Percentiles rank a stretch among this genome's conserved stretches.
Conservation (phyloP, 2,113 vertebrate species). For the Oreochromis spilurus region DNA sequence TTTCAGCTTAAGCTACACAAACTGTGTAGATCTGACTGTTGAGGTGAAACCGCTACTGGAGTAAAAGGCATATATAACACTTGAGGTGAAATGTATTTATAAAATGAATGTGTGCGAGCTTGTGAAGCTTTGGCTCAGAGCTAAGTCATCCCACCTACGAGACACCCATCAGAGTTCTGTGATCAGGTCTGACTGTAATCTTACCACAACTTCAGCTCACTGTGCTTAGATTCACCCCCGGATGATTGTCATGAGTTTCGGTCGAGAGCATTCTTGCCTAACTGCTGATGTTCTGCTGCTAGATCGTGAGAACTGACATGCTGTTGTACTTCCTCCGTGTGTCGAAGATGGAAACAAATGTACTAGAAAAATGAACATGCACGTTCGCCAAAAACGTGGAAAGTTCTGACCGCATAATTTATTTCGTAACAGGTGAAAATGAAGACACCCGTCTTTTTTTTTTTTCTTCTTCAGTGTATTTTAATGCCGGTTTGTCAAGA, state of each 20-base stretch:
- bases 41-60: slow-evolving; percentile 15
- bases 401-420: neutral
- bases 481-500: neutral
- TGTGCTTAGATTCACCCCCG: neutral
- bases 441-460: neutral
- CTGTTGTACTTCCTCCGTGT: neutral
- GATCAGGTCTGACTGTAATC: slow-evolving; percentile 36
- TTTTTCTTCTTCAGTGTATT: neutral
- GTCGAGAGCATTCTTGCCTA: slow-evolving; percentile 7
- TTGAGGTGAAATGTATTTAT: neutral
- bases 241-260: slow-evolving; percentile 40
- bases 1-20: neutral
- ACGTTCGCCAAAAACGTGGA: neutral
- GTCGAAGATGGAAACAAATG: neutral
- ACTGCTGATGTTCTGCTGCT: neutral
- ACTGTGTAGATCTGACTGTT: slow-evolving; percentile 10
- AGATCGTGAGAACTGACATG: slow-evolving; percentile 33
- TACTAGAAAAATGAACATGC: neutral
- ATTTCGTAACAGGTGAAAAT: neutral
- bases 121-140: neutral
- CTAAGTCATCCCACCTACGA: slow-evolving; percentile 31
- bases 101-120: neutral
- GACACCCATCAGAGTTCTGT: neutral
- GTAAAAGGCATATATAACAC: neutral
- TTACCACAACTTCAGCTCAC: slow-evolving; percentile 14